Percentiles rank a stretch among this genome's conserved stretches.
Evolutionary conservation across 2,113 vertebrate species (phyloP).

Genomic region (Salvator merianae): DNA sequence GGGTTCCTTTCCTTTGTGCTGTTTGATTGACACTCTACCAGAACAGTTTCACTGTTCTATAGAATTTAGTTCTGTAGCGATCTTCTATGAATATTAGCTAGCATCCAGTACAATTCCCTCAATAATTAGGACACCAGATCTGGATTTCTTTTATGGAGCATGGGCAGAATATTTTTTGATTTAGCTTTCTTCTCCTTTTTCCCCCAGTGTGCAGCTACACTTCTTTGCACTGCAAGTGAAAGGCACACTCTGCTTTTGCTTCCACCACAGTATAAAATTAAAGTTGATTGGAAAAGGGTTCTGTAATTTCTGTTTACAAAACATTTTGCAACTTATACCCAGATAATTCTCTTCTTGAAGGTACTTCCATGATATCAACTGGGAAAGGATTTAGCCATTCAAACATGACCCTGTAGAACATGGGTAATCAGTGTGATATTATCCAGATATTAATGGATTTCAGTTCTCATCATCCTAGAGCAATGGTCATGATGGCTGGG

Average conservation of each 20-base stretch:
- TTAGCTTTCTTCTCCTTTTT: neutral
- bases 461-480: too few species aligned
- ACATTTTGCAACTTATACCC: neutral
- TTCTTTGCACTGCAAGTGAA: neutral
- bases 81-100: accelerated
- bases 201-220: too few species aligned
- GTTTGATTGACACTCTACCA: conserved; percentile 21
- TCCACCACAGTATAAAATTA: neutral
- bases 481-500: too few species aligned
- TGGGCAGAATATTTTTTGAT: neutral
- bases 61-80: conserved; percentile 16
- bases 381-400: neutral
- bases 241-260: neutral
- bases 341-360: neutral
- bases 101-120: accelerated
- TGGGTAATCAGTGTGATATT: too few species aligned
- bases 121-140: neutral
- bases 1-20: neutral
- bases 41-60: conserved; percentile 16
- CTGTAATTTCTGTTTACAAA: neutral
- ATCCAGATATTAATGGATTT: too few species aligned
- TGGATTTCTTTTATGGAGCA: neutral
- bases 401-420: neutral
- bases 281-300: neutral
- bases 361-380: neutral